Evolutionary conservation across 2,888 invertebrate genomes (phyloP).

Genomic region (Trissolcus brochymenae): DNA sequence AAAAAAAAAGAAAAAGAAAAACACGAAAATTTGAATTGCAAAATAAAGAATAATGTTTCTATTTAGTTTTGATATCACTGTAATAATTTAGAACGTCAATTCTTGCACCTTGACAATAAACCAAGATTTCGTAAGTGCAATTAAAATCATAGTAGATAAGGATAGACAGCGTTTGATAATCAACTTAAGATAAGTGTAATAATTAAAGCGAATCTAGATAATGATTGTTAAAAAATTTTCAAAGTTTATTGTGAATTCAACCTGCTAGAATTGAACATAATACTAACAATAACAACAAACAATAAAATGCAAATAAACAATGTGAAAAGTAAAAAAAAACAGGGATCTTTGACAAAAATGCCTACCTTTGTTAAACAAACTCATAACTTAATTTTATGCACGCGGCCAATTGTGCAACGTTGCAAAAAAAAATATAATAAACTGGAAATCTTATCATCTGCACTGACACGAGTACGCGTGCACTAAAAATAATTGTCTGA

Average conservation of each 20-base stretch:
- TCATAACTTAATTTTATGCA: background rate
- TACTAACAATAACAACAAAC: background rate
- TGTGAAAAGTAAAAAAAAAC: background rate
- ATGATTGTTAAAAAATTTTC: background rate
- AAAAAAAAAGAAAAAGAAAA: too few species aligned
- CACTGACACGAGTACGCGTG: too few species aligned
- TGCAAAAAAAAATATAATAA: too few species aligned
- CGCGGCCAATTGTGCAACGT: too few species aligned
- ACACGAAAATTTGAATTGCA: background rate
- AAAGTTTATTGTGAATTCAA: background rate
- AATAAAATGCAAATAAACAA: background rate
- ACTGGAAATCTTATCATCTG: too few species aligned
- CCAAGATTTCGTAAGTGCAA: too few species aligned
- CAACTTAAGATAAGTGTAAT: conserved; percentile 18
- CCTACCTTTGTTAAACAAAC: background rate
- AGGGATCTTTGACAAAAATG: background rate
- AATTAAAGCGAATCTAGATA: conserved; percentile 14
- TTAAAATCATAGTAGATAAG: conserved; percentile 15
- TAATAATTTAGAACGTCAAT: background rate
- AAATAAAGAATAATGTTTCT: background rate
- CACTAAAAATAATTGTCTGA: too few species aligned
- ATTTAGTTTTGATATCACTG: background rate
- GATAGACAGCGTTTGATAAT: conserved; percentile 27
- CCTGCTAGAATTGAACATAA: background rate
- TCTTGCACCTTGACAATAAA: too few species aligned